A percentile compares a stretch with the other conserved stretches of the same genome.
These are phyloP conservation scores for Sebastes nivosus DNA, from an alignment of 2,797 vertebrate species.

Conservation along the genomic window DNA sequence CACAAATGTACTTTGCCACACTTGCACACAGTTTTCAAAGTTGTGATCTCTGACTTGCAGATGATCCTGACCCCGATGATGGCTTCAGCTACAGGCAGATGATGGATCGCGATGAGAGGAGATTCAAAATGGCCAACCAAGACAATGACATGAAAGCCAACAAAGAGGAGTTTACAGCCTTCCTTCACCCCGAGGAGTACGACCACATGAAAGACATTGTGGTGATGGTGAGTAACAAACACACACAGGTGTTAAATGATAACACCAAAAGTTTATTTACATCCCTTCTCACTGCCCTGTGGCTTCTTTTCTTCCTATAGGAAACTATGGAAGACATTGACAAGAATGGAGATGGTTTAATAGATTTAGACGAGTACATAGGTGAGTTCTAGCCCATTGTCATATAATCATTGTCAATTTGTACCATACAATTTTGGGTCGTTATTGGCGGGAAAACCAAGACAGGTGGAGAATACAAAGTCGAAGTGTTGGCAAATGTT, in stretches of 20 bases:
- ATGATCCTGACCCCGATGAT: slow-evolving; percentile 94
- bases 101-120: slow-evolving; percentile 95
- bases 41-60: slow-evolving; percentile 69
- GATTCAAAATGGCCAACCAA: slow-evolving; percentile 94
- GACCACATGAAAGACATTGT: slow-evolving; percentile 99
- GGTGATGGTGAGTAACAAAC: slow-evolving; percentile 86
- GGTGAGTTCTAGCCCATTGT: slow-evolving; percentile 80
- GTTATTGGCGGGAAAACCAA: background rate
- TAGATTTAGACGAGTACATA: slow-evolving; percentile 96
- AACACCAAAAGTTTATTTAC: background rate
- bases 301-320: slow-evolving; percentile 67
- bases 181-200: slow-evolving; percentile 96
- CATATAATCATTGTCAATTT: background rate
- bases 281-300: background rate
- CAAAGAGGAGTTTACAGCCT: slow-evolving; percentile 98
- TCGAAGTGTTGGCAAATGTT: background rate
- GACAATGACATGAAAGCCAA: slow-evolving; percentile 89
- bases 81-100: slow-evolving; percentile 98
- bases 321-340: slow-evolving; percentile 99
- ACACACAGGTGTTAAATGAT: background rate
- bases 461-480: background rate
- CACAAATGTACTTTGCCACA: background rate
- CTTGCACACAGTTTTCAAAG: background rate
- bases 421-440: fast-evolving
- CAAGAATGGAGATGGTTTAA: slow-evolving; percentile 96